Percentiles rank a stretch among this genome's conserved stretches.
Evolutionary conservation across 35 echinoderm and acorn worm species (phyloP).

Genomic region (Hemicentrotus pulcherrimus): DNA sequence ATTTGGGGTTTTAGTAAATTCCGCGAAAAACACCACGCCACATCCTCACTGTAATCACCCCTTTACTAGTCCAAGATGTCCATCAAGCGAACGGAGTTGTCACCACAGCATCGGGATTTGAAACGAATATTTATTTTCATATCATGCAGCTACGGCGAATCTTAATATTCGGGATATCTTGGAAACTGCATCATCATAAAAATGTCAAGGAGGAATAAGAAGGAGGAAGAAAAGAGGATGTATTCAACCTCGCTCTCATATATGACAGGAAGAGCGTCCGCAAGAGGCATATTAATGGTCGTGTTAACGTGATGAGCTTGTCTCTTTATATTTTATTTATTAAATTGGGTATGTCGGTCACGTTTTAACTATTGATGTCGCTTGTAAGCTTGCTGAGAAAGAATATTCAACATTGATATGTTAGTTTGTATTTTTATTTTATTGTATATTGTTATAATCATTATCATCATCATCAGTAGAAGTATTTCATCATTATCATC

Average conservation of each 20-base stretch:
- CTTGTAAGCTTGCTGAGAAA: too few relatives aligned
- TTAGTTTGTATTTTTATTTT: too few relatives aligned
- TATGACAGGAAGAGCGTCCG: neutral
- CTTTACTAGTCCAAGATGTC: neutral
- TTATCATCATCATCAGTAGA: too few relatives aligned
- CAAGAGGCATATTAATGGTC: too few relatives aligned
- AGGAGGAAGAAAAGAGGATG: neutral
- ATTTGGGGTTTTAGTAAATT: neutral
- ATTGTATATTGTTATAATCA: too few relatives aligned
- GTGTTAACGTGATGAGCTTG: too few relatives aligned
- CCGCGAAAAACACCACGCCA: neutral
- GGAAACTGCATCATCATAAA: neutral
- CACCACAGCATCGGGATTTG: neutral
- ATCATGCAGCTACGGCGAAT: neutral
- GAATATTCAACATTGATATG: too few relatives aligned
- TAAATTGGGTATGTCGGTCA: too few relatives aligned
- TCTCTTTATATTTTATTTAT: too few relatives aligned
- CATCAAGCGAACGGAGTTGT: neutral
- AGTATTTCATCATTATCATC: too few relatives aligned
- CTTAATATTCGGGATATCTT: neutral
- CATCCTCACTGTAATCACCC: neutral
- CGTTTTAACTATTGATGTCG: too few relatives aligned
- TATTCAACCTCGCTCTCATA: neutral
- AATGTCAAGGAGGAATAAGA: neutral
- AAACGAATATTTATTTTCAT: constrained; percentile 6